Conservation (phyloP, 37 sponge, comb jelly and placozoan species). For the Theonella swinhoei region DNA sequence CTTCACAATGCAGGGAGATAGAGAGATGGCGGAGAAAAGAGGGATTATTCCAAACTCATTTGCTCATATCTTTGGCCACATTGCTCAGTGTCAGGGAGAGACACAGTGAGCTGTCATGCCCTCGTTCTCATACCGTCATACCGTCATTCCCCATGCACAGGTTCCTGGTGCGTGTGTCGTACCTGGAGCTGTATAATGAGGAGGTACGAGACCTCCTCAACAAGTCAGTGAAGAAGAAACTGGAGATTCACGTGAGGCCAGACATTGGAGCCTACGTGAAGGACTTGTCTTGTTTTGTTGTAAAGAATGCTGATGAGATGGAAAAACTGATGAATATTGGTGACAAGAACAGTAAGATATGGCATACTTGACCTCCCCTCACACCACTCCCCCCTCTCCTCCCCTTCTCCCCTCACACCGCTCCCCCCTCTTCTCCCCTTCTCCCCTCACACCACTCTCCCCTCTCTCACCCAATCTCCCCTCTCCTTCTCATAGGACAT, state of each 20-base stretch:
- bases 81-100: slow-evolving; percentile 83
- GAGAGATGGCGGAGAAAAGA: slow-evolving; percentile 69
- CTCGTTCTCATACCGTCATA: neutral
- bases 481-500: slow-evolving; percentile 54
- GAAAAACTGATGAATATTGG: slow-evolving; percentile 88
- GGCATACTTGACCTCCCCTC: no score
- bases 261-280: slow-evolving; percentile 98
- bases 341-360: slow-evolving; percentile 72
- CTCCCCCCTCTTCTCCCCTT: neutral
- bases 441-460: slow-evolving; percentile 3
- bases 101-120: slow-evolving; percentile 31
- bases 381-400: no score
- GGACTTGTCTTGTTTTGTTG: slow-evolving; percentile 84
- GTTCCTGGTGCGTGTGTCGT: slow-evolving; percentile 94
- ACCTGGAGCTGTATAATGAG: slow-evolving; percentile 98
- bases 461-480: neutral
- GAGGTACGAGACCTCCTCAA: slow-evolving; percentile 92
- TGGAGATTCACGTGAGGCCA: slow-evolving; percentile 90
- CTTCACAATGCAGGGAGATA: slow-evolving; percentile 94
- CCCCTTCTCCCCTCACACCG: neutral
- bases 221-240: slow-evolving; percentile 55
- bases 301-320: slow-evolving; percentile 94
- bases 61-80: slow-evolving; percentile 87
- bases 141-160: slow-evolving; percentile 13
- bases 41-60: slow-evolving; percentile 99